Conservation (phyloP, 2,888 invertebrate genomes). For the Apamea sordens region DNA sequence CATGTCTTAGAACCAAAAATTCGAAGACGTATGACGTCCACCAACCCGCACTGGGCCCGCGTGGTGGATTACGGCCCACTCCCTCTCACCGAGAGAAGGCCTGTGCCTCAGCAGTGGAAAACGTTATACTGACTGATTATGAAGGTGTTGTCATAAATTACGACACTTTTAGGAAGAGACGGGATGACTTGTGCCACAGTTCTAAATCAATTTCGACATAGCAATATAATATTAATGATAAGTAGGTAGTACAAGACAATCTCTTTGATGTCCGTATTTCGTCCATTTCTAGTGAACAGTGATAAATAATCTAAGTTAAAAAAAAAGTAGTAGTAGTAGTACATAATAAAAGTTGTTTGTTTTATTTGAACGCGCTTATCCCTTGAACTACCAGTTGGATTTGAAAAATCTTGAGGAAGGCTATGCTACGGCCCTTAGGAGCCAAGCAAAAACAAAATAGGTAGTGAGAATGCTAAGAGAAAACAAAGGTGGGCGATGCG, state of each 20-base stretch:
- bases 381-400: background rate
- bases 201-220: background rate
- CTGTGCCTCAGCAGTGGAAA: too few species aligned
- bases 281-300: background rate
- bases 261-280: slow-evolving; percentile 1
- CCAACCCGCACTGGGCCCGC: too few species aligned
- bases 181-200: background rate
- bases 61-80: too few species aligned
- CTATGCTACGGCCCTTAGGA: background rate
- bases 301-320: slow-evolving; percentile 1
- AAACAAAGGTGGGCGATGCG: background rate
- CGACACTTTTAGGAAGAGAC: background rate
- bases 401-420: background rate
- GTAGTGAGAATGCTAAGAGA: background rate
- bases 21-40: too few species aligned
- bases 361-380: background rate
- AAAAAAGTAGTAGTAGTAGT: too few species aligned
- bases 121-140: too few species aligned
- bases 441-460: background rate
- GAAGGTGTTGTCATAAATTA: background rate
- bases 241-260: background rate
- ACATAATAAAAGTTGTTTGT: background rate
- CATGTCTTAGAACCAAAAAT: too few species aligned
- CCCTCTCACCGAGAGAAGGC: too few species aligned
- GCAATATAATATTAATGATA: background rate